Percentiles rank a stretch among this genome's conserved stretches.
Evolutionary conservation across 2,888 invertebrate genomes (phyloP).

Genomic region (Agrochola litura): DNA sequence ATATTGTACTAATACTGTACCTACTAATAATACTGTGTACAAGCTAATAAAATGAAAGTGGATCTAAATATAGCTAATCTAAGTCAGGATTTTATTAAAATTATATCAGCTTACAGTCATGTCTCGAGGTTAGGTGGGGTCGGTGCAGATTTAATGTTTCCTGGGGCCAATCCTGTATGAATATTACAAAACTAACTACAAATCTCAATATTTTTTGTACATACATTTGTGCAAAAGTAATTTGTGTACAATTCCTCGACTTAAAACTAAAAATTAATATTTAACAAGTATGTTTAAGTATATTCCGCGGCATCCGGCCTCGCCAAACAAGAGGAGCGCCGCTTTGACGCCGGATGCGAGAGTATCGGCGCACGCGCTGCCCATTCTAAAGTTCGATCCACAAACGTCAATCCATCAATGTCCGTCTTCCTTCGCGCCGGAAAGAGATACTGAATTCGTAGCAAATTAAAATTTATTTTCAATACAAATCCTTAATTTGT

Average conservation of each 20-base stretch:
- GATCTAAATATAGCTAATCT: too few relatives aligned
- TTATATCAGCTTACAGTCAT: background rate
- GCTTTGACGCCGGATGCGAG: conserved; percentile 74
- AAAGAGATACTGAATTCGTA: conserved; percentile 69
- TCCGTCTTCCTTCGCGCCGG: conserved; percentile 70
- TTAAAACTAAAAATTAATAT: conserved; percentile 67
- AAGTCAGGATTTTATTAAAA: background rate
- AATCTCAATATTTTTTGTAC: background rate
- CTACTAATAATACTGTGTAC: too few relatives aligned
- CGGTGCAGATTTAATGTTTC: background rate
- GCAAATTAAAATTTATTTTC: conserved; percentile 59
- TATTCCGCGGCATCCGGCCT: conserved; percentile 76
- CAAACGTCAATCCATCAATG: conserved; percentile 81
- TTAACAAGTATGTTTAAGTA: conserved; percentile 67
- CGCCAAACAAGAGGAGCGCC: conserved; percentile 69
- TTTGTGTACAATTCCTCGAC: conserved; percentile 16
- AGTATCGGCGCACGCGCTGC: conserved; percentile 73
- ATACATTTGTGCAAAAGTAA: conserved; percentile 5
- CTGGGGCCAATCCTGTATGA: background rate
- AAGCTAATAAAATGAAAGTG: background rate
- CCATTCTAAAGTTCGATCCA: conserved; percentile 72
- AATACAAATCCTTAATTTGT: conserved; percentile 45
- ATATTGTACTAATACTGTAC: background rate
- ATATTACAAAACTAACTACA: background rate
- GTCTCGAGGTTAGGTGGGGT: background rate